Base-by-base conservation (phyloP, 2,888 invertebrate species). In the Endotricha flammealis region DNA sequence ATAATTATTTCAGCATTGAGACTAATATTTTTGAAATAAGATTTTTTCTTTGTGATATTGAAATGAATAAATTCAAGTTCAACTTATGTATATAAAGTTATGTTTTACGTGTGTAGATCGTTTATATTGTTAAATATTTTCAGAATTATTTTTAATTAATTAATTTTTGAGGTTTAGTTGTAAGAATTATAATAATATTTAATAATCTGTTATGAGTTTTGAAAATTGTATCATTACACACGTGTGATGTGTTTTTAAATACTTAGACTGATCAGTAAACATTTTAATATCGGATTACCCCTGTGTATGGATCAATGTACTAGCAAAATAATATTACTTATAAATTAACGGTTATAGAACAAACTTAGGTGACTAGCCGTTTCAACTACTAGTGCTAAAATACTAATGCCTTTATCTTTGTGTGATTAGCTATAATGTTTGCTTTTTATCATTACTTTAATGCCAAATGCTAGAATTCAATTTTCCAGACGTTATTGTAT, bases 401-500 rank as follows among this genome's bases (percentile, higher is more conserved):
- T 8, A 8, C 35, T 38, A 42, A 29, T 41, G 46, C 44, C 40
- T 40, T 46, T 37, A 36, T 39, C 30, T 44, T 12, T 50, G 41
- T 50, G 45, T 53, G 45, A 43, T 41, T 54, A 56, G 50, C 28
- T 53, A 17, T 47, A 46, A 50, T 38, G 13, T 35, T 53, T 34
- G 50, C 56, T 60, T 61, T 46, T 39, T 42, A 52, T 50, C 48
- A 41, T 57, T 53, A 40, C 44, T 70, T 68, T 72, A 70, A 69
- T 51, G 70, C 71, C 68, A 74, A 75, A 73, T 67, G 59, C 56
- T 68, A 67, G 64, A 64, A 61, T 56, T 64, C 57, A 48, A 41
- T 39, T 30, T 40, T 20, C 35, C 41, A 37, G 30, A 14, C 13
- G 25, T 14, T 12, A 16, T 23, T 14, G 7, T 11, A 11, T 24